Evolutionary conservation across 2,113 vertebrate genomes (phyloP), one percentile per base, ranked within the genome.

Genomic region (Psophia crepitans): DNA sequence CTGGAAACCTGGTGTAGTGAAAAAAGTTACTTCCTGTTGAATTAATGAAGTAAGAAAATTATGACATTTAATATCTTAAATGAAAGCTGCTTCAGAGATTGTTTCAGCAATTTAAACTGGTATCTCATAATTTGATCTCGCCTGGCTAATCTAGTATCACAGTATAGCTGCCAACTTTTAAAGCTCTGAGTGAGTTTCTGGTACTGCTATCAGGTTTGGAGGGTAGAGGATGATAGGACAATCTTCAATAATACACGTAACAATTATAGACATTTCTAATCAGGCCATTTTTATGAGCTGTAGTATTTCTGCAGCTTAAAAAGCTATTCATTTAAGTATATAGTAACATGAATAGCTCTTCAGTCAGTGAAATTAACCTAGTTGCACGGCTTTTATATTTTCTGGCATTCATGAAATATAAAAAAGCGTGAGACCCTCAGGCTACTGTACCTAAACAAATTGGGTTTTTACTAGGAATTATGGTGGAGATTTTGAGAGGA

Each of bases 51-150:
- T 91, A 73, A 81, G 66, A 88, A 97, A 96, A 84, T 81, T 3
- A 93, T 95, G 86, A 60, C 84, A 94, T 97, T 97, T 96, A 96
- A 92, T 95, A 93, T 58, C 48, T 84, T 84, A 96, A 93, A 93
- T 91, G 78, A 96, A 95, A 94, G 41, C 35, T 93, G 21, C 94
- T 87, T 97, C 57, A 37, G 88, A 96, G 92, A 96, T 88, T 64
- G 43, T 56, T 97, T 89, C 63, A 91, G n/a, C 18, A 83, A 63
- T 97, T 95, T 78, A 87, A 84, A 94, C 22, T 63, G 32, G 28
- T 89, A 68, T 49, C 49, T 68, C 37, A 65, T 81, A 92, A 96
- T 96, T 97, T 97, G 69, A 82, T 94, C 93, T 96, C 81, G 94
- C 79, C 56, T 95, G 66, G 46, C 27, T 68, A 90, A 96, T 91